Evolutionary conservation across 2,113 vertebrate species (phyloP).

Genomic region (Pluvianellus socialis): DNA sequence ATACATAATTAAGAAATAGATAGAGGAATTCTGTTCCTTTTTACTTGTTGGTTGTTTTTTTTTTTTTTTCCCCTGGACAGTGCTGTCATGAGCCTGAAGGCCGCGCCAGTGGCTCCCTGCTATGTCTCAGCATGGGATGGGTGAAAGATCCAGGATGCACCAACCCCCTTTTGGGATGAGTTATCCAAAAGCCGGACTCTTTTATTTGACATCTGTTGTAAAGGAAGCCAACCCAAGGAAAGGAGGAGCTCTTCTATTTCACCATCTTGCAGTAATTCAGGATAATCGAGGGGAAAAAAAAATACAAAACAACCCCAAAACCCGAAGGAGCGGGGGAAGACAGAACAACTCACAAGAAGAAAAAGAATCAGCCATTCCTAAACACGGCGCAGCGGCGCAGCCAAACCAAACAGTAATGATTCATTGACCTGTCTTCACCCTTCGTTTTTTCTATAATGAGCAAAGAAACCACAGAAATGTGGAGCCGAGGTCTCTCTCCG

Average conservation of each 20-base stretch:
- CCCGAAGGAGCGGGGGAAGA: slow-evolving; percentile 10
- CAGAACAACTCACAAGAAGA: slow-evolving; percentile 28
- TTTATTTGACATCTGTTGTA: slow-evolving; percentile 63
- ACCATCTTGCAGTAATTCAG: slow-evolving; percentile 72
- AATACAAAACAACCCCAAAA: slow-evolving; percentile 43
- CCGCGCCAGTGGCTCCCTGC: neutral
- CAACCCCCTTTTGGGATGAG: neutral
- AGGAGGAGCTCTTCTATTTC: slow-evolving; percentile 37
- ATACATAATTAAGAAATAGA: neutral
- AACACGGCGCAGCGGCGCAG: neutral
- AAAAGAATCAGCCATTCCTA: slow-evolving; percentile 49
- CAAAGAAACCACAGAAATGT: slow-evolving; percentile 59
- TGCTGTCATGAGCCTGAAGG: neutral
- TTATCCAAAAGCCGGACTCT: slow-evolving; percentile 14
- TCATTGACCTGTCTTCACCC: slow-evolving; percentile 72
- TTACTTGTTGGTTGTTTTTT: neutral
- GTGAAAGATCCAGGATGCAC: neutral
- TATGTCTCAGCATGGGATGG: neutral
- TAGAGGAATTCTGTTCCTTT: neutral
- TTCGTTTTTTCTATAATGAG: slow-evolving; percentile 61
- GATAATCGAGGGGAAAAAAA: neutral
- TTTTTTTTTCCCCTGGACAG: neutral
- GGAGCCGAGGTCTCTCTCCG: neutral
- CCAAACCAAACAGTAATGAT: slow-evolving; percentile 72
- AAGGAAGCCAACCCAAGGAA: slow-evolving; percentile 23